Percentiles rank a stretch among this genome's conserved stretches.
Conservation (phyloP, 2,113 vertebrate genomes). For the Lamprotornis superbus region DNA sequence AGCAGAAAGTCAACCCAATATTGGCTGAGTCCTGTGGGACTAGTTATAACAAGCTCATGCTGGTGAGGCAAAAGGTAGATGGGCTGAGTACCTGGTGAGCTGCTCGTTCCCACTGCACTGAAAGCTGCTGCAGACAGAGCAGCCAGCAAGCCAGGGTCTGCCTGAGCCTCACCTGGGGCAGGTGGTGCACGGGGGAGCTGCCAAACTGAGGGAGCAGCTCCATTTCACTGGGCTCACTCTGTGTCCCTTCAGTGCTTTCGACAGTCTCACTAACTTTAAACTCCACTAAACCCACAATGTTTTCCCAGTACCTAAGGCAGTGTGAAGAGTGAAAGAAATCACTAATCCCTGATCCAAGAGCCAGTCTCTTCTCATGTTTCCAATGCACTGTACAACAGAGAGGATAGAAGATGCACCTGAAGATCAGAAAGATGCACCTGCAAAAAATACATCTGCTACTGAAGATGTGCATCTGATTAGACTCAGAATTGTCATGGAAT, state of each 20-base stretch:
- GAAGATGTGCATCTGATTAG: not conserved
- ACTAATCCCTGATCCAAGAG: not conserved
- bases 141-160: not conserved
- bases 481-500: not conserved
- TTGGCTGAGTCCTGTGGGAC: not conserved
- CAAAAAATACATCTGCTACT: not conserved
- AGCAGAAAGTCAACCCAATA: not conserved
- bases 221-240: rapidly evolving
- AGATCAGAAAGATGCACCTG: not conserved
- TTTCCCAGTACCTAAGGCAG: not conserved
- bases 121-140: not conserved
- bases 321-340: not conserved
- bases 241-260: not conserved
- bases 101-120: rapidly evolving
- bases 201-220: not conserved
- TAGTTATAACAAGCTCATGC: not conserved
- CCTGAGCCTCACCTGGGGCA: not conserved
- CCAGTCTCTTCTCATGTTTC: not conserved
- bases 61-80: not conserved
- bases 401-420: not conserved
- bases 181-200: rapidly evolving
- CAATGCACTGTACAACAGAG: not conserved
- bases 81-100: not conserved
- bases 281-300: not conserved
- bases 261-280: not conserved